Conservation (phyloP, 2,888 invertebrate genomes). For the Tupiocoris notatus region DNA sequence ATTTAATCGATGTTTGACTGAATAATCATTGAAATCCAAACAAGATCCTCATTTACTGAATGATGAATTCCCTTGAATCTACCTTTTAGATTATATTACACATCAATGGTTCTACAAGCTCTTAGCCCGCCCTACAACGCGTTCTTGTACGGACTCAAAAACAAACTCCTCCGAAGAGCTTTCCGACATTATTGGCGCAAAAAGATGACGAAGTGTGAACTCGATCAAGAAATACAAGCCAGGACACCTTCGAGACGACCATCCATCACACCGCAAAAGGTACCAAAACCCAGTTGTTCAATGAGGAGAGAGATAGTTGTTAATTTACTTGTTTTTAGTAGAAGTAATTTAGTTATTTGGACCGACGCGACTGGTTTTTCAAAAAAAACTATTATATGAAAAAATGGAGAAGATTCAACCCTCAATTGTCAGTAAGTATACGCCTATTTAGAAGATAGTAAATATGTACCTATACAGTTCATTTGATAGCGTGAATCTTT, state of each 20-base stretch:
- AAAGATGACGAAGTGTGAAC: constrained; percentile 73
- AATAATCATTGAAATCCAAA: too few species aligned
- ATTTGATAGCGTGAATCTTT: too few species aligned
- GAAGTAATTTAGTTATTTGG: too few species aligned
- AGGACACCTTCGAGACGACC: constrained; percentile 74
- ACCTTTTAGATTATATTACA: constrained; percentile 56
- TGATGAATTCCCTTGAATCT: too few species aligned
- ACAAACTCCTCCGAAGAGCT: constrained; percentile 68
- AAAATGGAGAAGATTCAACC: too few species aligned
- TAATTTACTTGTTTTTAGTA: too few species aligned
- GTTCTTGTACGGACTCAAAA: constrained; percentile 75
- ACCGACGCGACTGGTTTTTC: too few species aligned
- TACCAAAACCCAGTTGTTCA: not conserved
- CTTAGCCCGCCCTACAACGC: constrained; percentile 73
- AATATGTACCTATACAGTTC: not conserved
- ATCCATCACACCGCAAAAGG: constrained; percentile 60
- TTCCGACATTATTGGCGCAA: constrained; percentile 76
- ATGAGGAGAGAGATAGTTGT: too few species aligned
- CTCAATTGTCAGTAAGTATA: too few species aligned
- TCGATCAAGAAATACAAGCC: constrained; percentile 74
- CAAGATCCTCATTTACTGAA: too few species aligned
- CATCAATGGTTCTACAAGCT: constrained; percentile 66
- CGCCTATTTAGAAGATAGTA: too few species aligned
- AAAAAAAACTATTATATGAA: not conserved
- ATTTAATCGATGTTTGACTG: too few species aligned